Evolutionary conservation across 92 coral and sea anemone species (phyloP).

Genomic region (Muricea muricata): DNA sequence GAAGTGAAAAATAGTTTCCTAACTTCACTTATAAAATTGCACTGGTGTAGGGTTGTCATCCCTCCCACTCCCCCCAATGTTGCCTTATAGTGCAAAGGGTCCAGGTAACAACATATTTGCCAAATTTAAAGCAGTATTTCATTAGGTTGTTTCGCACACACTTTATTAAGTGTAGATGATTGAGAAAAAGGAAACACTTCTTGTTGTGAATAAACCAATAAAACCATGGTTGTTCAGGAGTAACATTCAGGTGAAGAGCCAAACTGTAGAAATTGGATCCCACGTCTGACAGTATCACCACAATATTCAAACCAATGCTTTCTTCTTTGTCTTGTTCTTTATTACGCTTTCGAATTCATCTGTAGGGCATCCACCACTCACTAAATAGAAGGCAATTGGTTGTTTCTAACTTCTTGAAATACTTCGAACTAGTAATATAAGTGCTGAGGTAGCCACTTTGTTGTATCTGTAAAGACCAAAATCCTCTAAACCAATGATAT

Average conservation of each 20-base stretch:
- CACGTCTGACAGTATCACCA: slow-evolving; percentile 3
- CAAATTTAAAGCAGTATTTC: slow-evolving; percentile 10
- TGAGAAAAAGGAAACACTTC: slow-evolving; percentile 22
- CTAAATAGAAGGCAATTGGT: slow-evolving; percentile 18
- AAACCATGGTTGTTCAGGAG: slow-evolving; percentile 9
- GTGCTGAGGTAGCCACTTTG: slow-evolving; percentile 20
- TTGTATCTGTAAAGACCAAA: slow-evolving; percentile 1
- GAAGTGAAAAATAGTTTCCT: slow-evolving; percentile 36
- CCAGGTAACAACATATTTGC: slow-evolving; percentile 29
- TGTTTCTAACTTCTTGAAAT: slow-evolving; percentile 17
- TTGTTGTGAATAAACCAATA: slow-evolving; percentile 21
- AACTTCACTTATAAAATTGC: slow-evolving; percentile 16
- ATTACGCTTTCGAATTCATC: not conserved
- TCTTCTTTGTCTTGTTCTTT: slow-evolving; percentile 3
- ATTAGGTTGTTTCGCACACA: slow-evolving; percentile 37
- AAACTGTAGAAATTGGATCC: slow-evolving; percentile 19
- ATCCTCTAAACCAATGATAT: slow-evolving; percentile 22
- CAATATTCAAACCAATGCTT: slow-evolving; percentile 19
- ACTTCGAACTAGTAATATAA: slow-evolving; percentile 6
- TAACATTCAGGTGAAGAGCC: not conserved
- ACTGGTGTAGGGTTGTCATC: slow-evolving; percentile 27
- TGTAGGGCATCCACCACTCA: slow-evolving; percentile 6
- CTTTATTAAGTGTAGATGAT: slow-evolving; percentile 38
- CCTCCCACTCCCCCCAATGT: slow-evolving; percentile 29
- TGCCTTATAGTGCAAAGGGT: slow-evolving; percentile 32